Base-by-base conservation (phyloP, 2,113 vertebrate genomes). In the Chionodraco myersi region DNA sequence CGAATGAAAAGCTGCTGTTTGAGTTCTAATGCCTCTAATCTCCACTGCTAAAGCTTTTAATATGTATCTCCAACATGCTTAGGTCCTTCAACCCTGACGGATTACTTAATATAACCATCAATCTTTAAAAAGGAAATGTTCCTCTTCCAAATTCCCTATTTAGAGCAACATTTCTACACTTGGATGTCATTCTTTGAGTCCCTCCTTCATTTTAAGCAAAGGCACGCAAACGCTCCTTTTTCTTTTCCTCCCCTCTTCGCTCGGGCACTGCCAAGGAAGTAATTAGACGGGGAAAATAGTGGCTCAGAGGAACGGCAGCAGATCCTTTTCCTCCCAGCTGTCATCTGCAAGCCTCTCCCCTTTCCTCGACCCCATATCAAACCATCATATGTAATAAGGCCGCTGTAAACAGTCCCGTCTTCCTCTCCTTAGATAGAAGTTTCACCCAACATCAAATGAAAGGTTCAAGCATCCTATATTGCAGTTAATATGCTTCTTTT, bases 311-410 rank as follows among this genome's bases (percentile, higher is more conserved):
- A 86, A 57, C 79, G 65, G 80, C 82, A 79, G 80, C 84, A 79
- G 82, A 88, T 81, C 86, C 60, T 61, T 63, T 83, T 84, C 85
- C 75, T 80, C 86, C 73, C 87, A 75, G 87, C 91, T 87, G 86
- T 89, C 86, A 80, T 77, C 77, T 12, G 6, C 79, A 68, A 18
- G 66, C 72, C 66, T 71, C 80, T 72, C 82, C 69, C 77, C 80
- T 65, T 73, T 77, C 80, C 87, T 91, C 83, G 66, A 59, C 62
- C 73, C 87, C 75, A 70, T 91, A 92, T 94, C 92, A 87, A 80
- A 86, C 88, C 88, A 88, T 95, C 93, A 60, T 79, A 80, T 92
- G 91, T 91, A 91, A 94, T 94, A 92, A 91, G 77, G 75, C 80
- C 34, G 57, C 83, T 80, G 88, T 91, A 90, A 91, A 86, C 79